Evolutionary conservation across 92 coral and sea anemone genomes (phyloP).

Genomic region (Porites cylindrica): DNA sequence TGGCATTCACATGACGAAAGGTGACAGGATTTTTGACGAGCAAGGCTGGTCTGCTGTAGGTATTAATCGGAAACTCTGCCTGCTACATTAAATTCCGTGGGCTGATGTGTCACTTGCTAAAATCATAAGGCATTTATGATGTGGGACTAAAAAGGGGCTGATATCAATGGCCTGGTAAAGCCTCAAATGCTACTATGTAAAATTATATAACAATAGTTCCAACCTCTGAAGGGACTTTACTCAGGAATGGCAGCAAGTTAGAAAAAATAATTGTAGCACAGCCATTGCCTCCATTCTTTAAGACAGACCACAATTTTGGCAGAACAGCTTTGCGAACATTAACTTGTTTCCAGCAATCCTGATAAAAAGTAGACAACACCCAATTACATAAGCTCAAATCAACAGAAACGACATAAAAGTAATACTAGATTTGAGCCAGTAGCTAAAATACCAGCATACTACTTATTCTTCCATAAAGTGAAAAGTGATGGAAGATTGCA

Average conservation of each 20-base stretch:
- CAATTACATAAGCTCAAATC: not conserved
- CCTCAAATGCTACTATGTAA: too few relatives aligned
- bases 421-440: not conserved
- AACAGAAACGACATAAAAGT: not conserved
- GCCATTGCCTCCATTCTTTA: conserved; percentile 90
- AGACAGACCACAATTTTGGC: conserved; percentile 94
- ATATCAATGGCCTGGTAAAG: too few relatives aligned
- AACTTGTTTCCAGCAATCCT: conserved; percentile 97
- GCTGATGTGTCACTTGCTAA: too few relatives aligned
- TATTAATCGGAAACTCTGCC: too few relatives aligned
- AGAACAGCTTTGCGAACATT: conserved; percentile 92
- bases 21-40: not conserved
- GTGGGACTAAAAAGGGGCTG: too few relatives aligned
- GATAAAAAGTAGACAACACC: not conserved
- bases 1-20: not conserved
- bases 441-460: too few relatives aligned
- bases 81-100: too few relatives aligned
- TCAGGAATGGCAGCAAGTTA: conserved; percentile 88
- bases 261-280: conserved; percentile 81
- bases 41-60: not conserved
- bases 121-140: too few relatives aligned
- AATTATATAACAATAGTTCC: not conserved
- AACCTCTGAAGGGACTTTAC: conserved; percentile 91
- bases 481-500: too few relatives aligned
- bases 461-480: too few relatives aligned